Percentiles rank a stretch among this genome's conserved stretches.
These are phyloP conservation scores for Sycobia sp. DNA, from an alignment of 1,140 invertebrate genomes.

Conservation along the genomic window DNA sequence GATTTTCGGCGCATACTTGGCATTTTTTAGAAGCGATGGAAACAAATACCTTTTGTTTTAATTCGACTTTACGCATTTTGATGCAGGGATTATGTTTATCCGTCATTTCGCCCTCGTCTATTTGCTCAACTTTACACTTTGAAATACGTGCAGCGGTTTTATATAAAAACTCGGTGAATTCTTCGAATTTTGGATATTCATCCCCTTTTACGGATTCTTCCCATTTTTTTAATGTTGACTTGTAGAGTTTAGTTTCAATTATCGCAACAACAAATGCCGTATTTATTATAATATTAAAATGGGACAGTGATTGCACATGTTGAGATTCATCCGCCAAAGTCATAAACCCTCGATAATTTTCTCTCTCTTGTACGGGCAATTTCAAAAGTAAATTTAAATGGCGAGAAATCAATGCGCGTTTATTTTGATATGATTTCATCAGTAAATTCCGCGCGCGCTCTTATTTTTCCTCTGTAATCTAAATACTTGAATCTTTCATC, in stretches of 20 bases:
- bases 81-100: too few relatives aligned
- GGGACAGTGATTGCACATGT: neutral
- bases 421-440: too few relatives aligned
- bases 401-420: too few relatives aligned
- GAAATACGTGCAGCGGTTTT: slow-evolving; percentile 8
- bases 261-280: neutral
- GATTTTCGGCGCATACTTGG: too few relatives aligned
- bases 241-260: slow-evolving; percentile 5
- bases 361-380: too few relatives aligned
- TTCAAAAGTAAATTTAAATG: slow-evolving; percentile 2
- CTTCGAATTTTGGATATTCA: slow-evolving; percentile 7
- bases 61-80: neutral
- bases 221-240: slow-evolving; percentile 10
- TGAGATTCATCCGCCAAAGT: slow-evolving; percentile 12
- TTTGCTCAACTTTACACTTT: slow-evolving; percentile 11
- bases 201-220: neutral
- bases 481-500: too few relatives aligned
- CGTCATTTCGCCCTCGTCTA: too few relatives aligned
- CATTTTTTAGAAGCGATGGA: too few relatives aligned
- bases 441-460: too few relatives aligned
- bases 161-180: slow-evolving; percentile 13
- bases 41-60: neutral
- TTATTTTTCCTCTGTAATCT: slow-evolving; percentile 8
- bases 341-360: slow-evolving; percentile 7
- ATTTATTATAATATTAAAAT: neutral